These are phyloP conservation scores for Andricus quercusramuli DNA, from an alignment of 2,888 invertebrate species.

Conservation along the genomic window DNA sequence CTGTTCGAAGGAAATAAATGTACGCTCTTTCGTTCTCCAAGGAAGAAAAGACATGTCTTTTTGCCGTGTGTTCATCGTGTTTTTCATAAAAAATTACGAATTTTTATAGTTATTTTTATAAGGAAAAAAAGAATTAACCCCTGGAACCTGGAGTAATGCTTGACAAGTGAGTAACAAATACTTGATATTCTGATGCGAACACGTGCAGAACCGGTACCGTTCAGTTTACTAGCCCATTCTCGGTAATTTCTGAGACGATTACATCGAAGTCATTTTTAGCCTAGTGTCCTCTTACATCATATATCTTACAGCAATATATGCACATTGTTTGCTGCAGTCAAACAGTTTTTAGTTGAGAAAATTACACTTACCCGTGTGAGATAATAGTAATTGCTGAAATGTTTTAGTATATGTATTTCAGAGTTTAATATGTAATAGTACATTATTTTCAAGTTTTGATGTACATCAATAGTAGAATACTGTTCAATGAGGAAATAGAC, in stretches of 20 bases:
- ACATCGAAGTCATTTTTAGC: constrained; percentile 4
- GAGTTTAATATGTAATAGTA: neutral
- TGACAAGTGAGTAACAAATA: neutral
- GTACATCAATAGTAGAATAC: neutral
- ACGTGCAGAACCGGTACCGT: constrained; percentile 2
- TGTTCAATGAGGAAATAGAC: neutral
- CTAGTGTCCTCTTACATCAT: neutral
- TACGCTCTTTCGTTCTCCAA: too few species aligned
- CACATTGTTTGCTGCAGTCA: neutral
- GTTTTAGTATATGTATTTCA: too few species aligned
- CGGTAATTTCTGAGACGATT: neutral
- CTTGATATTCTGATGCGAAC: neutral
- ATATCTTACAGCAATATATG: neutral
- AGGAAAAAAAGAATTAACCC: neutral
- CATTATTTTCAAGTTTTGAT: neutral
- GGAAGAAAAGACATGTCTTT: too few species aligned
- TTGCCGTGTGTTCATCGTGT: neutral
- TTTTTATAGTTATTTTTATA: neutral
- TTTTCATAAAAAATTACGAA: neutral
- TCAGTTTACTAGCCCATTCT: neutral
- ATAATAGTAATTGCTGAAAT: too few species aligned
- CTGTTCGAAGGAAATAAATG: neutral
- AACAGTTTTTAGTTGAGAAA: neutral
- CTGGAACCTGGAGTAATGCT: neutral
- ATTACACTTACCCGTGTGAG: too few species aligned